Conservation (phyloP, 2,888 invertebrate species). For the Xylophagus ater region DNA sequence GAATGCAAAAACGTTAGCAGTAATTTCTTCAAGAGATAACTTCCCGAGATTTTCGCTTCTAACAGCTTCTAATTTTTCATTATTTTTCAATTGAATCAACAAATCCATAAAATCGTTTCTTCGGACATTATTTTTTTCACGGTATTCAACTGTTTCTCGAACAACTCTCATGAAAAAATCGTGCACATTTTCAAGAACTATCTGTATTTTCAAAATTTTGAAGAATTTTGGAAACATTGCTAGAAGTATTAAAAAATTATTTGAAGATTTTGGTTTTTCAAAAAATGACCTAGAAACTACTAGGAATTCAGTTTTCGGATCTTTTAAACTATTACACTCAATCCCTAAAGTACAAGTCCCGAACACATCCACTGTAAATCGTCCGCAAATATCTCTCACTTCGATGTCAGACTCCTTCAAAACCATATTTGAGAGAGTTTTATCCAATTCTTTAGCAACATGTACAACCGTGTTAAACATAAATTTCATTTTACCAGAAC, state of each 20-base stretch:
- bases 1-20: slow-evolving; percentile 46
- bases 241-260: no score
- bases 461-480: no score
- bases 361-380: no score
- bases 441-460: no score
- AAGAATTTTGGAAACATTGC: slow-evolving; percentile 7
- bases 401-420: no score
- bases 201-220: slow-evolving; percentile 1
- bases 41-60: slow-evolving; percentile 11
- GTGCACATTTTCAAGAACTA: slow-evolving; percentile 1
- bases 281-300: no score
- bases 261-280: no score
- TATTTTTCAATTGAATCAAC: slow-evolving; percentile 8
- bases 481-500: slow-evolving; percentile 41
- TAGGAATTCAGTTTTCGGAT: no score
- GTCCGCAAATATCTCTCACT: no score
- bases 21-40: slow-evolving; percentile 40
- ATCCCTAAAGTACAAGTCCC: no score
- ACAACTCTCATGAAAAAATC: slow-evolving; percentile 13
- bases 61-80: slow-evolving; percentile 2
- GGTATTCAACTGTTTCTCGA: slow-evolving; percentile 11
- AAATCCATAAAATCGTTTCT: slow-evolving; percentile 17
- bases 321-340: no score
- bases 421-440: no score
- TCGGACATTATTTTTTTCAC: slow-evolving; percentile 10